These are phyloP conservation scores for Chrysolina haemoptera DNA, from an alignment of 2,888 invertebrate genomes.

Conservation along the genomic window DNA sequence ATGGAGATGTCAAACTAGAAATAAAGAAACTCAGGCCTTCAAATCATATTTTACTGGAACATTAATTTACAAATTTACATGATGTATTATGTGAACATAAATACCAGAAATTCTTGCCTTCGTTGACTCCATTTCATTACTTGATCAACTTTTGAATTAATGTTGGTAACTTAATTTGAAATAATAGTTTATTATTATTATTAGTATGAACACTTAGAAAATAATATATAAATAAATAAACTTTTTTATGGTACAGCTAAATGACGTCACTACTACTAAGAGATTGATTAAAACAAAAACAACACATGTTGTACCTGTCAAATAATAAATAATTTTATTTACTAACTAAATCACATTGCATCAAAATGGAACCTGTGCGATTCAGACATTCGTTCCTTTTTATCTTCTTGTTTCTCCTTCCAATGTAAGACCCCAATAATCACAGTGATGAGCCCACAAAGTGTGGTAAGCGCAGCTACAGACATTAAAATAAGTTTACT, in stretches of 20 bases:
- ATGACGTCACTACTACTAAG: not conserved
- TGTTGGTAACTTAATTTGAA: too few relatives aligned
- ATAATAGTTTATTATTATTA: too few relatives aligned
- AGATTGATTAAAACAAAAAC: not conserved
- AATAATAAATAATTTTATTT: constrained; percentile 6
- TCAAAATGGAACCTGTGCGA: constrained; percentile 89
- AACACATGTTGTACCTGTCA: not conserved
- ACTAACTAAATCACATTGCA: constrained; percentile 78
- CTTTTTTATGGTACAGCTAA: too few relatives aligned
- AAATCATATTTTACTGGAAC: too few relatives aligned
- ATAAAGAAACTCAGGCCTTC: too few relatives aligned
- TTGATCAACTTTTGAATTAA: too few relatives aligned
- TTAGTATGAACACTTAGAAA: not conserved
- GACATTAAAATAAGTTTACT: constrained; percentile 94
- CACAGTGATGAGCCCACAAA: constrained; percentile 87
- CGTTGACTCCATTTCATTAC: too few relatives aligned
- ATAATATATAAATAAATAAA: not conserved
- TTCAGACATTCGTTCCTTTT: constrained; percentile 83
- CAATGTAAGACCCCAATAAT: constrained; percentile 90
- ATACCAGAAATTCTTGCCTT: too few relatives aligned
- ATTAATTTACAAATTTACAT: too few relatives aligned
- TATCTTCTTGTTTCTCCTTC: constrained; percentile 89
- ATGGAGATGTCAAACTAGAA: not conserved
- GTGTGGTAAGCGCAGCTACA: constrained; percentile 88
- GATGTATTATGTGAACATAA: too few relatives aligned